Conservation (phyloP, 2,797 vertebrate species). For the Urosaurus nigricauda region DNA sequence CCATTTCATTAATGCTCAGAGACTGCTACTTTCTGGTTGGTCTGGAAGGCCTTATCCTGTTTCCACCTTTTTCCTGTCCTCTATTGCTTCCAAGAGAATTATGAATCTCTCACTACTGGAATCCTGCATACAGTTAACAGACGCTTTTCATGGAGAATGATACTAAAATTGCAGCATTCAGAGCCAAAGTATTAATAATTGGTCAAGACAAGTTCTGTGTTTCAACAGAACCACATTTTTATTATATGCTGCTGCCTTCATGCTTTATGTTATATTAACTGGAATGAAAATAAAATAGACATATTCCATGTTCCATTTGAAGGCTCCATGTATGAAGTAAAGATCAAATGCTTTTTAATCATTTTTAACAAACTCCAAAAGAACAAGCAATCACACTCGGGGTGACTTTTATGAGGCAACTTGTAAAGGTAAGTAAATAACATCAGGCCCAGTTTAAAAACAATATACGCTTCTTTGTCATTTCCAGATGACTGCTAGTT, state of each 20-base stretch:
- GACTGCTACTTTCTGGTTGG: constrained; percentile 51
- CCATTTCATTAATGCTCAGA: constrained; percentile 31
- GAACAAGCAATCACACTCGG: constrained; percentile 33
- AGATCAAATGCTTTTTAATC: background rate
- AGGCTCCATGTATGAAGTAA: background rate
- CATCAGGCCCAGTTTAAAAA: constrained; percentile 6
- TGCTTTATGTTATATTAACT: background rate
- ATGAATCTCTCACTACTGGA: constrained; percentile 70
- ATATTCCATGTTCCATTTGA: background rate
- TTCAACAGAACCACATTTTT: constrained; percentile 64
- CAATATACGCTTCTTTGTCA: background rate
- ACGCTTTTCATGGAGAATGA: constrained; percentile 66
- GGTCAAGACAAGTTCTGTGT: constrained; percentile 71
- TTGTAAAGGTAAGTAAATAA: background rate
- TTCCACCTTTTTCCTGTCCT: constrained; percentile 50
- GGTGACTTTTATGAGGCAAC: constrained; percentile 42
- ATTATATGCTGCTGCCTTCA: constrained; percentile 35
- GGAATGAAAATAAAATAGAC: constrained; percentile 16
- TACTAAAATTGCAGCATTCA: constrained; percentile 37
- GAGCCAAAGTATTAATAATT: constrained; percentile 57
- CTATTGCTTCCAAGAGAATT: constrained; percentile 72
- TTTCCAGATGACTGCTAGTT: background rate
- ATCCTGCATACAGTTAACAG: constrained; percentile 64
- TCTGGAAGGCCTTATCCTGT: constrained; percentile 65
- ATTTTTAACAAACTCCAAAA: background rate